Evolutionary conservation across 1,140 invertebrate species (phyloP), one percentile per base, ranked within the genome.

Genomic region (Lasioglossum albipes): DNA sequence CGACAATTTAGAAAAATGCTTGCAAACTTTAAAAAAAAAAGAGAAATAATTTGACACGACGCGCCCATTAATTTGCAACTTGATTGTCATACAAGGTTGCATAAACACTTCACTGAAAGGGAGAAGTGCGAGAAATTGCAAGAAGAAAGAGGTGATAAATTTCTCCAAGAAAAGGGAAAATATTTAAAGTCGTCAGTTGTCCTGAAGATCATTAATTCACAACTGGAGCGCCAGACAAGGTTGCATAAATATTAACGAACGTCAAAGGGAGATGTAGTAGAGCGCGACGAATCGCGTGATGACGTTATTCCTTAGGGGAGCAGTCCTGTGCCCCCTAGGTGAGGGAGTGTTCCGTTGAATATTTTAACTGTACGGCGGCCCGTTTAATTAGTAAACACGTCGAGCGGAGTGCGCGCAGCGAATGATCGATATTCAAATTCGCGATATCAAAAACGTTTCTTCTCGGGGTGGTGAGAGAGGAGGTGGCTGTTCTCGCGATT

Each of bases 211-310:
- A 45, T 45, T 1, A 12, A 45, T 45, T 45, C 42, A 12, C 42
- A 45, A 45, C 10, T 45, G 0, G 10, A 5, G 10, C 42, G 42
- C 7, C 10, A 5, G 42, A 45, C 42, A 45, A 45, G 10, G 12
- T 49, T 49, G 45, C 45, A 81, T 76, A 68, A 81, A 76, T 81
- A 81, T 69, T 81, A 69, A 76, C 9, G 49, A 57, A 59, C 52
- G 2, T 9, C 20, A 31, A 13, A 27, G 75, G 42, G 7, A 36
- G 36, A 36, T 0, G 16, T 20, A 59, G 12, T 9, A 3, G 61
- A 13, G 22, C 7, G 22, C 18, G 20, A 22, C 36, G 42, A 45
- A 49, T 64, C 1, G 68, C 42, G 31, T 2, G 18, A 9, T 74
- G 62, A 79, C 36, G 77, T 74, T 74, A 49, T 41, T 45, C 13